A percentile compares a stretch with the other conserved stretches of the same genome.
phyloP scores from a whole-genome alignment of 2,113 vertebrate species.

The Silurus meridionalis region DNA sequence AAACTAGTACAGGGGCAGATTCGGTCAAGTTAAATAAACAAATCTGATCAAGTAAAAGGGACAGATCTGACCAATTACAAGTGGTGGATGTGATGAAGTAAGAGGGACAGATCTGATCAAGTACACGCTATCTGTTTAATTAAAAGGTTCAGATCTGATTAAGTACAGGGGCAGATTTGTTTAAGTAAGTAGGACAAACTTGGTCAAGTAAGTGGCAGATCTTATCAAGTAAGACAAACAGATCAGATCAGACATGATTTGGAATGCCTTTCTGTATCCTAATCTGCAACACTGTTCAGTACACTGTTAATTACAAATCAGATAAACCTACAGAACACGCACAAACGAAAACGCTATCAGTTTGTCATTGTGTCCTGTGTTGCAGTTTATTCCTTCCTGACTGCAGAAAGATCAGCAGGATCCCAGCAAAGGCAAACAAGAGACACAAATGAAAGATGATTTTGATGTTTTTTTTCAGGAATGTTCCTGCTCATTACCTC shows the following conservation, averaged over 20 bases:
- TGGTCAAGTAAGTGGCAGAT: no score
- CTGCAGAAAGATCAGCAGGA: neutral
- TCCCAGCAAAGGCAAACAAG: conserved; percentile 5
- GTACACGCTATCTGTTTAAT: no score
- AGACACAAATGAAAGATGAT: conserved; percentile 11
- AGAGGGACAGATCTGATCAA: no score
- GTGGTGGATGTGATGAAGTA: no score
- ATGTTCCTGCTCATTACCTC: conserved; percentile 23
- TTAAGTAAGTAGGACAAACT: no score
- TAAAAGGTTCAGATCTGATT: no score
- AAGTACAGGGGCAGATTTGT: no score
- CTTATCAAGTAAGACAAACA: neutral
- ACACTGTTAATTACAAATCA: neutral
- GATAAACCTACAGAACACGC: neutral
- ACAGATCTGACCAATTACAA: no score
- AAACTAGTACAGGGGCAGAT: neutral
- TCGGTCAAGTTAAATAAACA: no score
- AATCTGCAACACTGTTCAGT: neutral
- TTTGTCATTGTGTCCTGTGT: neutral
- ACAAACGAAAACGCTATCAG: neutral
- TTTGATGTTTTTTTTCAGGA: neutral
- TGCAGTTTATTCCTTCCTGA: neutral
- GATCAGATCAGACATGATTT: neutral
- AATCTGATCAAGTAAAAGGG: no score
- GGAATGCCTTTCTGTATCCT: neutral